Evolutionary conservation across 2,113 vertebrate genomes (phyloP).

Genomic region (Chlamydotis undulata): DNA sequence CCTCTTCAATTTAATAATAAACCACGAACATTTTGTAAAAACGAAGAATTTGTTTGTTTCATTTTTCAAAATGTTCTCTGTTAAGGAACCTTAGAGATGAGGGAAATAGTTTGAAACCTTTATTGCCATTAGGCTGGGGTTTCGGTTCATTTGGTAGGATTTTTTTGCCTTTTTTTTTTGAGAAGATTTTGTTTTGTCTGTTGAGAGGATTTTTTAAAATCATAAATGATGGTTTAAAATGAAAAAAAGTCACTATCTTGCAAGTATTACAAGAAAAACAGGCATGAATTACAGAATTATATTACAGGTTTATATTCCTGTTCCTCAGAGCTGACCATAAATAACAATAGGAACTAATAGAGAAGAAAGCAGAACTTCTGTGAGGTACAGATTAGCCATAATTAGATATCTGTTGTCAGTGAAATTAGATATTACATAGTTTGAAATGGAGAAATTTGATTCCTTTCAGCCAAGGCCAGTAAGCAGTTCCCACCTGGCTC

Average conservation of each 20-base stretch:
- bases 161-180: background rate
- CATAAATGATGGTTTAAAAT: background rate
- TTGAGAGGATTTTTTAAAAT: background rate
- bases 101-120: background rate
- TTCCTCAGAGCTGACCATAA: background rate
- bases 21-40: background rate
- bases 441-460: slow-evolving; percentile 26
- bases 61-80: background rate
- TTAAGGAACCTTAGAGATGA: background rate
- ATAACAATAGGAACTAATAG: background rate
- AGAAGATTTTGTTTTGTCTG: background rate
- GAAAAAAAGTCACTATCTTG: background rate
- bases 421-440: slow-evolving; percentile 10
- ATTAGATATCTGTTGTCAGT: slow-evolving; percentile 2
- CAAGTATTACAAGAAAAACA: background rate
- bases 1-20: background rate
- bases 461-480: background rate
- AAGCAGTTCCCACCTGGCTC: background rate
- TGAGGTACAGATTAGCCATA: slow-evolving; percentile 21
- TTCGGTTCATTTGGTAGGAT: background rate
- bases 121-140: fast-evolving
- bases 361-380: slow-evolving; percentile 24
- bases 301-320: background rate
- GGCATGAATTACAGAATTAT: background rate
- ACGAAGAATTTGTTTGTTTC: fast-evolving